A percentile compares a stretch with the other conserved stretches of the same genome.
phyloP scores from a whole-genome alignment of 2,888 invertebrate species.

The Hecatera dysodea region DNA sequence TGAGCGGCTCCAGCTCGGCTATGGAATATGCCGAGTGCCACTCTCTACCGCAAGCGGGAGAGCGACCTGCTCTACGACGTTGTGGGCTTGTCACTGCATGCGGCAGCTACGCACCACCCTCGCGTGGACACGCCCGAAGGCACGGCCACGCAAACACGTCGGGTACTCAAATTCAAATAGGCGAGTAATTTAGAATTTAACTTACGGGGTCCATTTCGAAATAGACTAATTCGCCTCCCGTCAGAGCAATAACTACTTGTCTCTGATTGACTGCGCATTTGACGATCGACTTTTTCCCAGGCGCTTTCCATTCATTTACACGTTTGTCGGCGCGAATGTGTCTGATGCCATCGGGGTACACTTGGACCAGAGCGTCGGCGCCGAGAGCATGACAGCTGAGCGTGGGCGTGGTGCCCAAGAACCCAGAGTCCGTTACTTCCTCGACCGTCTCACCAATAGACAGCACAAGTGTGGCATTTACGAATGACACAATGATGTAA shows the following conservation, averaged over 20 bases:
- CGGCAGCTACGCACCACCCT: constrained; percentile 89
- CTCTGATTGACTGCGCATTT: constrained; percentile 99
- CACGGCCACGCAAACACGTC: constrained; percentile 82
- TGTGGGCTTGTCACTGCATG: constrained; percentile 90
- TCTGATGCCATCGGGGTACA: constrained; percentile 99
- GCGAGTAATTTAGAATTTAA: constrained; percentile 39
- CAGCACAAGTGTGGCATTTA: constrained; percentile 98
- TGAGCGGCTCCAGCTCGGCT: constrained; percentile 93
- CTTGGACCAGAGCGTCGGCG: constrained; percentile 99
- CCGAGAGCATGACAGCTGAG: constrained; percentile 99
- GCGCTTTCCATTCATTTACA: constrained; percentile 99
- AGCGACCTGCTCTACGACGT: constrained; percentile 92
- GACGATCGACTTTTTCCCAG: constrained; percentile 98
- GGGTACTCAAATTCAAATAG: constrained; percentile 56
- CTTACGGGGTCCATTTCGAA: constrained; percentile 99
- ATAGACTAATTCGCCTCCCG: constrained; percentile 99
- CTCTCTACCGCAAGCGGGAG: constrained; percentile 90
- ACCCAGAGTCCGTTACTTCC: constrained; percentile 99
- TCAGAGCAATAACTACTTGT: constrained; percentile 99
- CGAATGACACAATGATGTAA: constrained; percentile 99
- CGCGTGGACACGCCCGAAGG: constrained; percentile 77
- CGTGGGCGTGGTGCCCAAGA: constrained; percentile 99
- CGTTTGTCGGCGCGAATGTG: constrained; percentile 99
- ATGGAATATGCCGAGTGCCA: constrained; percentile 93
- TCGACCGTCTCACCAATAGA: constrained; percentile 99